Conservation (phyloP, 2,888 invertebrate genomes). For the Phasia obesa region DNA sequence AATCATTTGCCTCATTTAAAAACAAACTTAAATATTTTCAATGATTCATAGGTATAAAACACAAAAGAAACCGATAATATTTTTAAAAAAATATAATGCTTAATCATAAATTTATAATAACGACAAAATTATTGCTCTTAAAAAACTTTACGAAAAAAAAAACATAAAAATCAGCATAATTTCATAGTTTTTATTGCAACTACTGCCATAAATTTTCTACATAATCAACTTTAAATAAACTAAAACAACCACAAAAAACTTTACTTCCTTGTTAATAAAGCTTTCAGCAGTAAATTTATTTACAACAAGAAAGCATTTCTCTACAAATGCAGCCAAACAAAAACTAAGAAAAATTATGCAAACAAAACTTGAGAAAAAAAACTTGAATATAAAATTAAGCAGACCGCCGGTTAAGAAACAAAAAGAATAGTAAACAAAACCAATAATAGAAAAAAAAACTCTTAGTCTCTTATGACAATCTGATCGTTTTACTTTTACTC, state of each 20-base stretch:
- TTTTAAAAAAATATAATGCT: too few species aligned
- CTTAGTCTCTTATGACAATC: conserved; percentile 56
- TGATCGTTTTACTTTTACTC: conserved; percentile 65
- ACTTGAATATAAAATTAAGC: conserved; percentile 17
- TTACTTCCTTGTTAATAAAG: conserved; percentile 69
- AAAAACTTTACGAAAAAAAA: conserved; percentile 12
- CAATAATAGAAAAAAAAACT: conserved; percentile 38
- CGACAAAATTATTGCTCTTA: not conserved
- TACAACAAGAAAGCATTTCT: conserved; percentile 57
- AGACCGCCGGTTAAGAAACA: conserved; percentile 43
- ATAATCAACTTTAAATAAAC: conserved; percentile 22
- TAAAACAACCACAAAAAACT: conserved; percentile 29
- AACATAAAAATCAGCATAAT: conserved; percentile 54
- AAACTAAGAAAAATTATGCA: conserved; percentile 1
- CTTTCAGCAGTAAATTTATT: conserved; percentile 54
- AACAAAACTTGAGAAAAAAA: not conserved
- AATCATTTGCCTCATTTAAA: too few species aligned
- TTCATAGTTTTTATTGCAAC: conserved; percentile 49
- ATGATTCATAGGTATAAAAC: too few species aligned
- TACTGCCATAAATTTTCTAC: conserved; percentile 52
- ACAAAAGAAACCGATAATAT: too few species aligned
- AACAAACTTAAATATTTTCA: too few species aligned
- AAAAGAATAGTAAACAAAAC: conserved; percentile 44
- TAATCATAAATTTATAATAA: not conserved
- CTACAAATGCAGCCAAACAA: conserved; percentile 10